A percentile compares a stretch with the other conserved stretches of the same genome.
These are phyloP conservation scores for Syrphus vitripennis DNA, from an alignment of 2,888 invertebrate genomes.

Conservation along the genomic window DNA sequence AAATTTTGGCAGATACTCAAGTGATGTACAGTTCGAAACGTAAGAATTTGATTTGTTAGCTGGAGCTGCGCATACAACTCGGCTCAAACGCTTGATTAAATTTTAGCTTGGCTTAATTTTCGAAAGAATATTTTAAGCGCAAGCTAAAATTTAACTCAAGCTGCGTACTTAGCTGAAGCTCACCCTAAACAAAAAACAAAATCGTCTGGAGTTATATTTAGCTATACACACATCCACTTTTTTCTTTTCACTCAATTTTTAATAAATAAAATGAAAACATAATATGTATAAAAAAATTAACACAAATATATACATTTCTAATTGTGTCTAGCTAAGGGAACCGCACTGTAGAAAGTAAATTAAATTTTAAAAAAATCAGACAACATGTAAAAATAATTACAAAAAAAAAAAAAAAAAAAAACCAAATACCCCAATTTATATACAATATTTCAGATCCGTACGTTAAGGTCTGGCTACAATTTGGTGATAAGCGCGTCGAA, in stretches of 20 bases:
- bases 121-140: neutral
- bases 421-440: constrained; percentile 16
- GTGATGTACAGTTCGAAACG: neutral
- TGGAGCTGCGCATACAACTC: neutral
- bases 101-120: neutral
- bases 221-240: neutral
- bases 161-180: neutral
- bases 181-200: neutral
- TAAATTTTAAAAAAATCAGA: neutral
- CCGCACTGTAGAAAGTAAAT: neutral
- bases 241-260: neutral
- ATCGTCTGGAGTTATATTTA: neutral
- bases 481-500: constrained; percentile 96
- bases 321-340: neutral
- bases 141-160: neutral
- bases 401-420: neutral
- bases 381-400: neutral
- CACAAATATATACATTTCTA: neutral
- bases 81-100: neutral
- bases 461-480: constrained; percentile 98
- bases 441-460: constrained; percentile 91
- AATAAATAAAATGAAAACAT: neutral
- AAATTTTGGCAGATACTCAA: neutral
- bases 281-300: neutral
- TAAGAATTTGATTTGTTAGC: neutral